Base-by-base conservation (phyloP, 2,113 vertebrate genomes). In the Neofelis nebulosa region DNA sequence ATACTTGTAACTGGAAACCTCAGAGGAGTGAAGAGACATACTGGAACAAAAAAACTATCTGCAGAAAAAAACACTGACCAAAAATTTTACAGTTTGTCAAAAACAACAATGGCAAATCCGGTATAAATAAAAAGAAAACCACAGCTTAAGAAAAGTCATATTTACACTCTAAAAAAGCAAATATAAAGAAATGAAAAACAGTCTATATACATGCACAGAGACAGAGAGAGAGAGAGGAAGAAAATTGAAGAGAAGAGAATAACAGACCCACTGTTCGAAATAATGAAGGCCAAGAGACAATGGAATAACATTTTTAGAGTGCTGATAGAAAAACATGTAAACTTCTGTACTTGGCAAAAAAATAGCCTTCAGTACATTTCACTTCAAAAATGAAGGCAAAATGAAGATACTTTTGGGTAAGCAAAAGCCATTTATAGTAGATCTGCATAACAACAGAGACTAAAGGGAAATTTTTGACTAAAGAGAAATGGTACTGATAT, bases 301-400 rank as follows among this genome's bases (percentile, higher is more conserved):
- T 48, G 36, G 6, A 38, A 38, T 68, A 31, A 57, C 19, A 74
- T 57, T 52, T 52, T 90, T 27, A 52, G 21, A 69, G 23, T 36
- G 1, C 6, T 73, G 13, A 68, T 48, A 84, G 16, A 48, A 89
- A 74, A 82, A 45, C 52, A 87, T 68, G n/a, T 48, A 81, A 90
- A 91, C 82, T 82, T 65, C 29, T 55, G n/a, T 61, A 94, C 83
- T 38, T 84, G 83, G 38, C 16, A 73, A 89, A 65, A 57, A 73
- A 36, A 69, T 9, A 89, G n/a, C 19, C 33, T 50, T 83, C 33
- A 65, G 33, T 65, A 66, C 18, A 15, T 83, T 55, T 76, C 55
- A 95, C 69, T 81, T 76, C 33, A 78, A 92, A 91, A 69, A 23
- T 61, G 8, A 96, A 61, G 41, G n/a, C 27, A 61, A 94, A 87